A percentile compares a stretch with the other conserved stretches of the same genome.
These are phyloP conservation scores for Martes martes DNA, from an alignment of 2,113 vertebrate species.

Conservation along the genomic window DNA sequence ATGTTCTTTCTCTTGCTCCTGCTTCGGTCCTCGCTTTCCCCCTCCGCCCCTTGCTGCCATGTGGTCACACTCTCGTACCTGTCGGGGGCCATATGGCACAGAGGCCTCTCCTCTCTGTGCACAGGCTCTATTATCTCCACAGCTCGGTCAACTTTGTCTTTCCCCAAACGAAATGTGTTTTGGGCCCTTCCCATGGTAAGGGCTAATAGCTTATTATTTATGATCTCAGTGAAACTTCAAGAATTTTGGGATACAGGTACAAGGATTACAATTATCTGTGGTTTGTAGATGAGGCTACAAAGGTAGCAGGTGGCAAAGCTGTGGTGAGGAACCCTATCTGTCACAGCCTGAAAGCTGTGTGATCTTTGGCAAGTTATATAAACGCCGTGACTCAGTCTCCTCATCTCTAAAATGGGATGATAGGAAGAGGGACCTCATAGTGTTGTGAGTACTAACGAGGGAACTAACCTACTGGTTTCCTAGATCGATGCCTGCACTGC, in stretches of 20 bases:
- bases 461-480: neutral
- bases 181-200: rapidly evolving
- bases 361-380: neutral
- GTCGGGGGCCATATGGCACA: rapidly evolving
- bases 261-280: neutral
- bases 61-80: rapidly evolving
- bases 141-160: neutral
- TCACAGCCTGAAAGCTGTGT: neutral
- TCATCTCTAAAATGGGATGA: neutral
- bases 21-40: neutral
- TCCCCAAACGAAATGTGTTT: neutral
- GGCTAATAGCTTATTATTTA: neutral
- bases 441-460: neutral
- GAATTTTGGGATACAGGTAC: neutral
- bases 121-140: neutral
- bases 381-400: neutral
- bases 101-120: neutral
- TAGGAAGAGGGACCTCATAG: too few species aligned
- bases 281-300: neutral
- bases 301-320: neutral
- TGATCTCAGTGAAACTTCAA: neutral
- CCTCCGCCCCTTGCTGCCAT: too few species aligned
- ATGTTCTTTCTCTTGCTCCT: neutral
- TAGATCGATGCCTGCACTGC: too few species aligned
- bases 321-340: neutral